phyloP scores from a whole-genome alignment of 2,113 vertebrate genomes.

The Dromaius novaehollandiae region DNA sequence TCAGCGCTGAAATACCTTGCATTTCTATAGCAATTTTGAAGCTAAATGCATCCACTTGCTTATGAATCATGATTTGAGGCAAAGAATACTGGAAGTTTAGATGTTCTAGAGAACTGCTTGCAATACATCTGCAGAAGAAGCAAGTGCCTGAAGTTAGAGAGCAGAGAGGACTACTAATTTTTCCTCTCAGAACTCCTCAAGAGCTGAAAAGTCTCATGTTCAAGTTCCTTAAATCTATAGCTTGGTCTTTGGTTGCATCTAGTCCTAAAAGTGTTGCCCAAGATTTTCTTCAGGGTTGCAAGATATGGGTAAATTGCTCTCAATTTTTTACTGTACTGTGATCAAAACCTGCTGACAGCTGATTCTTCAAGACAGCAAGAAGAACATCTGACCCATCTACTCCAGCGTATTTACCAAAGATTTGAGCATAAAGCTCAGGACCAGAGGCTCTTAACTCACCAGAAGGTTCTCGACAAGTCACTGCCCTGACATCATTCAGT shows the following conservation, averaged over 20 bases:
- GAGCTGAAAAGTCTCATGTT: not conserved
- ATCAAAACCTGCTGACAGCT: not conserved
- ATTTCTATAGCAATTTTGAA: not conserved
- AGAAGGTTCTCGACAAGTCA: not conserved
- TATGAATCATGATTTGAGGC: accelerated
- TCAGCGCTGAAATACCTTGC: accelerated
- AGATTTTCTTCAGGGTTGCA: not conserved
- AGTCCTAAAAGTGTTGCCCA: not conserved
- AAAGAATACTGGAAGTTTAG: not conserved
- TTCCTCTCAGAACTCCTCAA: not conserved
- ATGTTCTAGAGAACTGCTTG: not conserved
- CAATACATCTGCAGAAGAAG: not conserved
- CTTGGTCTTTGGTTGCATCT: not conserved
- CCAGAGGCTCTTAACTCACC: not conserved
- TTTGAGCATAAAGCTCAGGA: not conserved
- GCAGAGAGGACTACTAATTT: not conserved
- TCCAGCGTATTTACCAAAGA: not conserved
- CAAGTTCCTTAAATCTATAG: not conserved
- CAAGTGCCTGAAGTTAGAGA: accelerated
- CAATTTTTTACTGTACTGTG: not conserved
- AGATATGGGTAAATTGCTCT: not conserved
- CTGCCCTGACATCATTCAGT: not conserved
- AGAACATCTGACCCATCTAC: not conserved
- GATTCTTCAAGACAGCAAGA: not conserved
- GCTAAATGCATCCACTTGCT: not conserved